Evolutionary conservation across 2,113 vertebrate genomes (phyloP), one percentile per base, ranked within the genome.

Genomic region (Telmatochromis sp.): DNA sequence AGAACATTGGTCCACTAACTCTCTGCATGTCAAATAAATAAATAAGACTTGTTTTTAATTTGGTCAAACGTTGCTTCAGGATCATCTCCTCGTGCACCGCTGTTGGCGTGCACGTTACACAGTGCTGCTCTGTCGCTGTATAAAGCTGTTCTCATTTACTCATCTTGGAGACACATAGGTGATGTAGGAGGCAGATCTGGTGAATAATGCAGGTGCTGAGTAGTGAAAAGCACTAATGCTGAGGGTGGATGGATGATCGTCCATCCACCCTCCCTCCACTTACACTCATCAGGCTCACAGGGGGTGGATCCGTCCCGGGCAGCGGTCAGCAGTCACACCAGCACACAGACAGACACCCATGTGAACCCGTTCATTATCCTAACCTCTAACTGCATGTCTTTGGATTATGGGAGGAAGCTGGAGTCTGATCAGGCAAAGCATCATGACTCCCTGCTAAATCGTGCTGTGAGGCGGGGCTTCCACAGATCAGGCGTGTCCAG

Each of bases 401-500:
- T 35, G 31, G 31, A 7, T 7, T n/a, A 35, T 12, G 4, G 58
- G 31, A 63, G 58, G 31, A 63, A 63, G 9, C 58, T 63, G 58
- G 28, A 63, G 31, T 19, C 17, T 19, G 31, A 65, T 65, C 60
- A 65, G 60, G 17, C 9, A n/a, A n/a, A 35, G 58, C 58, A n/a
- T n/a, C 15, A 19, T n/a, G 17, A 63, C 60, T 35, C 0, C 17
- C 58, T 63, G 58, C 31, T 35, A 35, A 35, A 35, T 35, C 0
- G 1, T 35, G 58, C 15, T 63, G 31, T 35, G 31, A 65, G 17
- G 60, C 10, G 4, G 60, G 17, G 58, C 58, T n/a, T 63, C 58
- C 31, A 5, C 9, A 63, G 57, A 17, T 17, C 57, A 31, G 57
- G 8, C 14, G 26, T 15, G 23, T 60, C 57, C 57, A 35, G 31